A percentile compares a stretch with the other conserved stretches of the same genome.
phyloP scores from a whole-genome alignment of 2,888 invertebrate species.

The Polymixis flavicincta region DNA sequence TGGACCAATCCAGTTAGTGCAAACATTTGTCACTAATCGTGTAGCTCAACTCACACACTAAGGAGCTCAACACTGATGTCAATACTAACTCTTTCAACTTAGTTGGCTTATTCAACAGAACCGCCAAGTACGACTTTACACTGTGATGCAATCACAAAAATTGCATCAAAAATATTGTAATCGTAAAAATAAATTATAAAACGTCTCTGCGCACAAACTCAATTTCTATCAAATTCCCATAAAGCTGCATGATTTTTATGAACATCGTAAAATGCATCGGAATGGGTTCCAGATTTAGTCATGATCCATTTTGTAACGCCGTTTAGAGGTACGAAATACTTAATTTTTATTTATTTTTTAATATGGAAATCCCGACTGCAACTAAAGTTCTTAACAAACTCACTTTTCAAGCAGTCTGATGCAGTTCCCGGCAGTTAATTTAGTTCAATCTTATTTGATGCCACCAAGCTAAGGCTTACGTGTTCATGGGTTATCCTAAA shows the following conservation, averaged over 20 bases:
- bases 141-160: slow-evolving; percentile 1
- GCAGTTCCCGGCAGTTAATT: neutral
- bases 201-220: slow-evolving; percentile 6
- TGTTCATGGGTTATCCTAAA: no score
- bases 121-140: neutral
- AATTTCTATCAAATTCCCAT: slow-evolving; percentile 30
- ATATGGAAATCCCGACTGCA: no score
- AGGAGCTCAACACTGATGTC: neutral
- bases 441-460: neutral
- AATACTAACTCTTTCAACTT: neutral
- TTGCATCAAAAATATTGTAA: neutral
- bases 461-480: neutral
- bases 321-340: slow-evolving; percentile 45
- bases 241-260: slow-evolving; percentile 21
- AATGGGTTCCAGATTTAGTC: slow-evolving; percentile 46
- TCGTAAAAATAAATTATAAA: slow-evolving; percentile 20
- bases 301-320: slow-evolving; percentile 49
- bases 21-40: neutral
- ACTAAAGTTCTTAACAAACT: neutral
- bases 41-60: neutral
- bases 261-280: slow-evolving; percentile 53
- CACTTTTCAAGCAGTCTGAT: no score
- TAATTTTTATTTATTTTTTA: neutral
- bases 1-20: neutral
- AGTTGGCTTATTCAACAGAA: neutral